These are phyloP conservation scores for Tiliacea citrago DNA, from an alignment of 2,888 invertebrate genomes.

Conservation along the genomic window DNA sequence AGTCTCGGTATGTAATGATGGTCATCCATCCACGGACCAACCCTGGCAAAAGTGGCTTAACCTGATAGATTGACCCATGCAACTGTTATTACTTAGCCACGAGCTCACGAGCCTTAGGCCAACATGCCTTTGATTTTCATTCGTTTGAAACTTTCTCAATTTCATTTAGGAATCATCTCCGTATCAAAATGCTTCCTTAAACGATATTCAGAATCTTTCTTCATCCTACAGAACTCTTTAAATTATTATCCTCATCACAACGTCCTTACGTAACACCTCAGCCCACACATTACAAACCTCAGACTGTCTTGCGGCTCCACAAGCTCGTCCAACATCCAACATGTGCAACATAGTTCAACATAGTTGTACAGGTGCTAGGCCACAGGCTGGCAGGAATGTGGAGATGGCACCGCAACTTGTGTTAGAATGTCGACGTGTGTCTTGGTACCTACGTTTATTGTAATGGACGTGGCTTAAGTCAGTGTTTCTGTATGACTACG, in stretches of 20 bases:
- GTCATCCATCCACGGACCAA: too few relatives aligned
- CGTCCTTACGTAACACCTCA: slow-evolving; percentile 7
- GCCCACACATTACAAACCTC: slow-evolving; percentile 16
- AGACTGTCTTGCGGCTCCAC: slow-evolving; percentile 45
- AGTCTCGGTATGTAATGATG: too few relatives aligned
- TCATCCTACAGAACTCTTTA: background rate
- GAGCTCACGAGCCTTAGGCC: too few relatives aligned
- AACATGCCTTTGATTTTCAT: too few relatives aligned
- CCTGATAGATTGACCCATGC: too few relatives aligned
- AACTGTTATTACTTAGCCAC: too few relatives aligned
- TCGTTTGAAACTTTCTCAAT: too few relatives aligned
- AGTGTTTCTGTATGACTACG: background rate
- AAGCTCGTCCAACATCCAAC: slow-evolving; percentile 40
- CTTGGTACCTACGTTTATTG: background rate
- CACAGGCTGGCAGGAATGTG: slow-evolving; percentile 52
- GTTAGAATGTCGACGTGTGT: slow-evolving; percentile 17
- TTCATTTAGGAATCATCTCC: too few relatives aligned
- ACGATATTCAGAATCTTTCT: too few relatives aligned
- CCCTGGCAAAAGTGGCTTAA: too few relatives aligned
- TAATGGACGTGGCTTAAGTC: background rate
- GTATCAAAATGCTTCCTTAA: too few relatives aligned
- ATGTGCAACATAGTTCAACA: slow-evolving; percentile 55
- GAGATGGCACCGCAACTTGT: slow-evolving; percentile 41
- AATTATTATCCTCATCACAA: slow-evolving; percentile 1
- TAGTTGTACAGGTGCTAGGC: slow-evolving; percentile 47